A percentile compares a stretch with the other conserved stretches of the same genome.
These are phyloP conservation scores for Dipodomys ordii DNA, from an alignment of 2,113 vertebrate species.

Conservation along the genomic window DNA sequence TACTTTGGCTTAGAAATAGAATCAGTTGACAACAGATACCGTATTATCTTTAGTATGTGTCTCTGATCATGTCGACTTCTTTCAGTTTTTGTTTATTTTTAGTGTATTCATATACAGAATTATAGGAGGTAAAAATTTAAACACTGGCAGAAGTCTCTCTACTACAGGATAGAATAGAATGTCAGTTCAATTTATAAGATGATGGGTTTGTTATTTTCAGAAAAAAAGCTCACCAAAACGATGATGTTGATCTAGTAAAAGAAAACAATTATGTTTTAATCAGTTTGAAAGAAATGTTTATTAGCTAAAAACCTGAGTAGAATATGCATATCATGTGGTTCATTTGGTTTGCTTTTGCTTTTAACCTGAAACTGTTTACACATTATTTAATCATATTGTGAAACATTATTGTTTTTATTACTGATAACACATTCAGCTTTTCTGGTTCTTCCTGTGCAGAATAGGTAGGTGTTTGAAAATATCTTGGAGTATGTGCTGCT, in stretches of 20 bases:
- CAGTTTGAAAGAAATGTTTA: background rate
- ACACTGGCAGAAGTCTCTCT: background rate
- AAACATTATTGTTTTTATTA: background rate
- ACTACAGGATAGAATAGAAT: background rate
- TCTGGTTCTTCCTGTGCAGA: background rate
- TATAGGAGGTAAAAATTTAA: no score
- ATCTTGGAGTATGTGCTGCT: background rate
- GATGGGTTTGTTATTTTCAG: background rate
- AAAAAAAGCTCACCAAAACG: background rate
- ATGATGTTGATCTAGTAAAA: background rate
- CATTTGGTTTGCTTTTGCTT: background rate
- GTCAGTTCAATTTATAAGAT: background rate
- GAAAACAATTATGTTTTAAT: background rate
- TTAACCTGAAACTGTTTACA: background rate
- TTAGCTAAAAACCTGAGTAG: background rate
- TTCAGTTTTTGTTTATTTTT: no score
- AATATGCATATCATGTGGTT: background rate
- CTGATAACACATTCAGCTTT: background rate
- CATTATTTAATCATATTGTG: background rate
- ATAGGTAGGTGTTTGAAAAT: rapidly evolving
- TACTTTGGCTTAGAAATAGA: background rate
- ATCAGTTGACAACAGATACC: background rate
- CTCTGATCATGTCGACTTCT: background rate
- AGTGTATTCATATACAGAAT: no score
- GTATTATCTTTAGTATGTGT: background rate